A percentile compares a stretch with the other conserved stretches of the same genome.
These are phyloP conservation scores for Larimichthys crocea DNA, from an alignment of 2,113 vertebrate genomes.

Conservation along the genomic window DNA sequence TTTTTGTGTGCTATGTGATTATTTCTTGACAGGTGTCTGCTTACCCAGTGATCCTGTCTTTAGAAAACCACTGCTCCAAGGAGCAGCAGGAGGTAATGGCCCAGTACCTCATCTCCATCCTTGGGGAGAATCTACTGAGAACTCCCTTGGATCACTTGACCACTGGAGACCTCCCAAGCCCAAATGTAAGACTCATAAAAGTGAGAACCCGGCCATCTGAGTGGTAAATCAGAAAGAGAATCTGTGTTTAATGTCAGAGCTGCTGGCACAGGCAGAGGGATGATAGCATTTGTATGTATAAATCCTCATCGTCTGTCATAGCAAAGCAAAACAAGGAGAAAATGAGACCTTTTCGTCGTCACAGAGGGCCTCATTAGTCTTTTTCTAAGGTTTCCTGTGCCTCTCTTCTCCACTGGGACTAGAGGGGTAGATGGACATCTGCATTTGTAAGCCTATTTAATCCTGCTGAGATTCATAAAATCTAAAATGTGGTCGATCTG, in stretches of 20 bases:
- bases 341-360: conserved; percentile 26
- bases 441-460: conserved; percentile 33
- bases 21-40: conserved; percentile 83
- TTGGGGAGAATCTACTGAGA: conserved; percentile 85
- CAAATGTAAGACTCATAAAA: conserved; percentile 84
- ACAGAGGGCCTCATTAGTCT: conserved; percentile 65
- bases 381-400: conserved; percentile 18
- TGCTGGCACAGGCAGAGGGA: background rate
- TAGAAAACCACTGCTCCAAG: conserved; percentile 91
- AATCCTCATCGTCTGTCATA: conserved; percentile 20
- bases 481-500: conserved; percentile 28
- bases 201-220: background rate
- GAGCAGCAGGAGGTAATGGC: conserved; percentile 90
- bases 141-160: conserved; percentile 67
- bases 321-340: conserved; percentile 32
- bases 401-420: conserved; percentile 13
- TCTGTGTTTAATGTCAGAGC: conserved; percentile 27
- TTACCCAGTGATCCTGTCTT: conserved; percentile 90
- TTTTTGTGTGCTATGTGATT: conserved; percentile 6
- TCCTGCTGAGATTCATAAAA: conserved; percentile 33
- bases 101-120: conserved; percentile 77
- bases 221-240: conserved; percentile 14
- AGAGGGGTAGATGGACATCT: conserved; percentile 17
- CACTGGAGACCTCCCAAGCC: conserved; percentile 84
- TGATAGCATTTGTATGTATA: conserved; percentile 13